Base-by-base conservation (phyloP, 2,113 vertebrate genomes). In the Trogon surrucura region DNA sequence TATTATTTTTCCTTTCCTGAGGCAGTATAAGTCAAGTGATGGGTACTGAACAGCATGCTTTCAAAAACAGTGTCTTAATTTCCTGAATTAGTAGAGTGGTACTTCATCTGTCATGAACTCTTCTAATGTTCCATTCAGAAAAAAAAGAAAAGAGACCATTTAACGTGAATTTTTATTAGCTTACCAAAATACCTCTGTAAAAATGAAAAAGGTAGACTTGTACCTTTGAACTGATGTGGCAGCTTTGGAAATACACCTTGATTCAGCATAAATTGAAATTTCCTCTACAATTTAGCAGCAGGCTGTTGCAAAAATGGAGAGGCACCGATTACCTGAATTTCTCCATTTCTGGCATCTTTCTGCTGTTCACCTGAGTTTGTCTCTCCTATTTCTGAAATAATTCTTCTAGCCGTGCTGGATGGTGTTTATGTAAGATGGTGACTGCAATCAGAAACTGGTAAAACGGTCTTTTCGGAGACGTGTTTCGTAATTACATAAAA, bases 11-110 rank as follows among this genome's bases (percentile, higher is more conserved):
- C 65, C 23, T 95, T 91, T 92, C 93, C 88, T 45, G 57, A 73
- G 83, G 93, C 77, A 51, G 34, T 25, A 15, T 12, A 88, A 87
- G 65, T 92, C 53, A 86, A 86, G 78, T 80, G 91, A 65, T 73
- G 81, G 77, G 83, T 91, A 86, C 53, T 71, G 80, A 97, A n/a
- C 38, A 56, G 34, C 60, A 57, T 34, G 85, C 65, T 91, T 84
- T 93, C 64, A 75, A 82, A 95, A 94, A n/a, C 80, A 75, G 4
- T 54, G 62, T 58, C 80, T 91, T 81, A 20, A 91, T 81, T 90
- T 93, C 73, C 62, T 77, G 62, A 61, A 75, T 71, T 80, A 84
- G 62, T 60, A 5, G 4, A 70, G 47, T 61, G 73, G 50, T 86
- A 11, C 61, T 67, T 94, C 72, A 74, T 94, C 61, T 92, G 73